phyloP scores from a whole-genome alignment of 2,888 invertebrate genomes.

The Machimus atricapillus region DNA sequence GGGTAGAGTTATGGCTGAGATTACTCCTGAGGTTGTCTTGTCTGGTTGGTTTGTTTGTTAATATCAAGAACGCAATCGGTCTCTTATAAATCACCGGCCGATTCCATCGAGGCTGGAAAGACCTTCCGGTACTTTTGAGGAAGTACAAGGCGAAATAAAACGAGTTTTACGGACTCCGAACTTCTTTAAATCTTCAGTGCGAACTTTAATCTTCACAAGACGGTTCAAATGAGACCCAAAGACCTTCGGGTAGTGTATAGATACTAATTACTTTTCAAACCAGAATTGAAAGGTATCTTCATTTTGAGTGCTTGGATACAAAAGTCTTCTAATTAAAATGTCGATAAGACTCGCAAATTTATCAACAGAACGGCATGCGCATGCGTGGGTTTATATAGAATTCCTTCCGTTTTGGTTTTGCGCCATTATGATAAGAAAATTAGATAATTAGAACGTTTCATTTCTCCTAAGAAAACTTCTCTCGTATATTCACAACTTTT shows the following conservation, averaged over 20 bases:
- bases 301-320: not conserved
- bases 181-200: not conserved
- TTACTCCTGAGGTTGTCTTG: constrained; percentile 17
- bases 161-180: not conserved
- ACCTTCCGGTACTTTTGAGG: not conserved
- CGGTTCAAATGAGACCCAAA: not conserved
- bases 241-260: not conserved
- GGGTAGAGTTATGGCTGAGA: constrained; percentile 1
- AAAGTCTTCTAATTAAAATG: not conserved
- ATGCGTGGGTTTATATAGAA: not conserved
- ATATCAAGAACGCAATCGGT: not conserved
- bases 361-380: not conserved
- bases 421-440: not conserved
- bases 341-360: not conserved
- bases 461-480: not conserved
- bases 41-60: constrained; percentile 7
- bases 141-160: not conserved
- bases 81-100: not conserved
- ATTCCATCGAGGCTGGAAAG: not conserved
- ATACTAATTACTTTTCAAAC: not conserved
- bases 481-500: no score
- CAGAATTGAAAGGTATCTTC: not conserved
- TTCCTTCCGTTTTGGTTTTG: not conserved
- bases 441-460: not conserved
- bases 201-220: not conserved